Conservation (phyloP, 2,113 vertebrate species). For the Bubalus kerabau region DNA sequence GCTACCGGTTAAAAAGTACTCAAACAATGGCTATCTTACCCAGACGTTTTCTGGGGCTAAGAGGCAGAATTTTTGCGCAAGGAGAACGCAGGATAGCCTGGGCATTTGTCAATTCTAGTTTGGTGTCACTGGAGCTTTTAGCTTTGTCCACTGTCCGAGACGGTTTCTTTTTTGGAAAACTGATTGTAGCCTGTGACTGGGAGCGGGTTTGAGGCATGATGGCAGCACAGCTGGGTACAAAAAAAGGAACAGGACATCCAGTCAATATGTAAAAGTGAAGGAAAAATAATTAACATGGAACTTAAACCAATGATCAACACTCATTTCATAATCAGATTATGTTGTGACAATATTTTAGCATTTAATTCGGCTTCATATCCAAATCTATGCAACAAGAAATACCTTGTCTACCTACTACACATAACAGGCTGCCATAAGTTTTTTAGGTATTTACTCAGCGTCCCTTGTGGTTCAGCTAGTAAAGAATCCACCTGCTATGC, state of each 20-base stretch:
- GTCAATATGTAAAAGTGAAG: not conserved
- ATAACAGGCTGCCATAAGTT: not conserved
- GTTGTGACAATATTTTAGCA: not conserved
- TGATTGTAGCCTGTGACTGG: slow-evolving; percentile 83
- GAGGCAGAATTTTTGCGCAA: slow-evolving; percentile 72
- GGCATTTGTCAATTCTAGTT: not conserved
- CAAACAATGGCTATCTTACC: slow-evolving; percentile 76
- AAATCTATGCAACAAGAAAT: not conserved
- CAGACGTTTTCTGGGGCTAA: slow-evolving; percentile 93
- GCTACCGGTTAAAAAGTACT: not conserved
- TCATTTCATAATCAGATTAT: not conserved
- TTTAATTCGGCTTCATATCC: not conserved
- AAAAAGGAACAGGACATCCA: not conserved
- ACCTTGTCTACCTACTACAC: not conserved
- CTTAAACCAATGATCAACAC: not conserved
- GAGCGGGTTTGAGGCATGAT: slow-evolving; percentile 88
- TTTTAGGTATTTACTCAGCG: not conserved
- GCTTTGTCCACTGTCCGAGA: slow-evolving; percentile 23
- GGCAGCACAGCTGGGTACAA: not conserved
- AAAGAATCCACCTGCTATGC: not conserved
- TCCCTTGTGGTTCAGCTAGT: not conserved
- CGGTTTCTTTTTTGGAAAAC: slow-evolving; percentile 86
- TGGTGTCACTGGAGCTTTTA: not conserved
- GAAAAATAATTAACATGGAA: not conserved
- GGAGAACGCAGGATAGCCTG: not conserved